Percentiles rank a stretch among this genome's conserved stretches.
phyloP scores from a whole-genome alignment of 1,140 invertebrate species.

The Platorchestia sp. region DNA sequence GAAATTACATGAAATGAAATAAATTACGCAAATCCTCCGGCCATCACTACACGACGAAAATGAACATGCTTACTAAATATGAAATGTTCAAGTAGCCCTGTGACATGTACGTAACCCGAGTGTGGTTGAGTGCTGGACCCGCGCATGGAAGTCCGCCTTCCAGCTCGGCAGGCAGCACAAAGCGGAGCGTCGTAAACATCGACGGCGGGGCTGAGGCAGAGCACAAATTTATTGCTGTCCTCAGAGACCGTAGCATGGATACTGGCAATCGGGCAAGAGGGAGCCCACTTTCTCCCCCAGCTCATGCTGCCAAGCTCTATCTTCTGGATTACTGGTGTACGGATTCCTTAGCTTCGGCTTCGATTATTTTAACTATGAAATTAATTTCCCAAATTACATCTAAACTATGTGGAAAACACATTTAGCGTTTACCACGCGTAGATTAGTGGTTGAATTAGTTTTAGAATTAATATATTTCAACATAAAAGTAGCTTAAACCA shows the following conservation, averaged over 20 bases:
- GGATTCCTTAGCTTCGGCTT: neutral
- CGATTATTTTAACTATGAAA: neutral
- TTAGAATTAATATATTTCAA: neutral
- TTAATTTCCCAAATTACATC: neutral
- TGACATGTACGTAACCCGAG: neutral
- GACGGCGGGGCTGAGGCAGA: neutral
- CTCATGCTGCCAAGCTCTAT: neutral
- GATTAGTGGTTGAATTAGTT: neutral
- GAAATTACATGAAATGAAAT: too few species aligned
- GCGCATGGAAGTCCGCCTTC: too few species aligned
- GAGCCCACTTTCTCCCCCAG: neutral
- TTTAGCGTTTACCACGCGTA: neutral
- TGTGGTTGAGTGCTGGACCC: neutral
- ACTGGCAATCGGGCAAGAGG: neutral
- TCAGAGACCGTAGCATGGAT: conserved; percentile 26
- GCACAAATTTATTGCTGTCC: conserved; percentile 34
- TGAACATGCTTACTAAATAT: neutral
- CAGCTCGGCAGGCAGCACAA: neutral
- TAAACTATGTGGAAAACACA: neutral
- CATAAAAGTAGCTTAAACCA: neutral
- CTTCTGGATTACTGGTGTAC: neutral
- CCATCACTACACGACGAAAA: neutral
- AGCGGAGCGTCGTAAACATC: neutral
- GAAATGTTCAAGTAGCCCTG: neutral
- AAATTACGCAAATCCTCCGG: neutral